These are phyloP conservation scores for Mythimna vitellina DNA, from an alignment of 2,888 invertebrate genomes.

Conservation along the genomic window DNA sequence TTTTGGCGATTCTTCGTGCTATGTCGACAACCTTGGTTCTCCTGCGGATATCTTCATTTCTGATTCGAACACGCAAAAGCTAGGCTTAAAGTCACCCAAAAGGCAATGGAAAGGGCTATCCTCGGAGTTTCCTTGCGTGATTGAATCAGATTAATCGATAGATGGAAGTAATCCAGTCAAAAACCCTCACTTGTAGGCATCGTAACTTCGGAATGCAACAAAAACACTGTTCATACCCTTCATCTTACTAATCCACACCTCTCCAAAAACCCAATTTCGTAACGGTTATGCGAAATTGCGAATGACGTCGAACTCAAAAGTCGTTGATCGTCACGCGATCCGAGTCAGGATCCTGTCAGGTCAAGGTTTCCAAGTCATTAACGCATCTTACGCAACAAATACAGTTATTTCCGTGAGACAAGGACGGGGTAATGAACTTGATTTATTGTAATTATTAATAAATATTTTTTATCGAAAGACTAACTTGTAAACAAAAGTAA, in stretches of 20 bases:
- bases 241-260: constrained; percentile 18
- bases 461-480: background rate
- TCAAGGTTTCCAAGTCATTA: constrained; percentile 54
- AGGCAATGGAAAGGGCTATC: too few relatives aligned
- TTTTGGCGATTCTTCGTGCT: too few relatives aligned
- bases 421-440: constrained; percentile 38
- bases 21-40: too few relatives aligned
- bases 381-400: constrained; percentile 51
- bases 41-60: too few relatives aligned
- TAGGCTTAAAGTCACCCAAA: too few relatives aligned
- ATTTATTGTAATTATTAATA: constrained; percentile 9
- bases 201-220: constrained; percentile 2
- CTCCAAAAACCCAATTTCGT: constrained; percentile 33
- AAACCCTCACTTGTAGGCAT: background rate
- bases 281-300: background rate
- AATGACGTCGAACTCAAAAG: constrained; percentile 43
- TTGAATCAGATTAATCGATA: background rate
- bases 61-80: too few relatives aligned
- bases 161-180: background rate
- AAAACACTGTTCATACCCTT: background rate
- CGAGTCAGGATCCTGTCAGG: constrained; percentile 56
- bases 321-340: constrained; percentile 43
- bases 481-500: background rate
- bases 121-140: too few relatives aligned
- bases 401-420: constrained; percentile 46